phyloP scores from a whole-genome alignment of 2,888 invertebrate species.

The Epinotia nisella region DNA sequence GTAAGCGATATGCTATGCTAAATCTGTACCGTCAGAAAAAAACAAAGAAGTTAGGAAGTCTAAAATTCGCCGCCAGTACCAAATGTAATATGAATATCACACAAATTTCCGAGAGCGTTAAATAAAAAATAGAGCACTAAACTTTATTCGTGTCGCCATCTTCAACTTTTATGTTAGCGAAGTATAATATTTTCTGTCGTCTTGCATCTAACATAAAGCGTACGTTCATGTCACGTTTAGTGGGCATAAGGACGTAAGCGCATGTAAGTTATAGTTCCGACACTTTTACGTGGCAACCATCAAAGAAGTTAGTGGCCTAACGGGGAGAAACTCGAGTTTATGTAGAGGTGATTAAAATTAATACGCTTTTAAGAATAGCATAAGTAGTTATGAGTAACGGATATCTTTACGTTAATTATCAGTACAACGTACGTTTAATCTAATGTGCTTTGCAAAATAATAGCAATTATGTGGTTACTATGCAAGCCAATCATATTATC shows the following conservation, averaged over 20 bases:
- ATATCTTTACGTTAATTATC: neutral
- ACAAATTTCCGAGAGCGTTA: slow-evolving; percentile 5
- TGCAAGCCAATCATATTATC: no score
- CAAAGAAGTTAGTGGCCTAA: slow-evolving; percentile 38
- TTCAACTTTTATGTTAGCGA: slow-evolving; percentile 38
- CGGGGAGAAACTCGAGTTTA: slow-evolving; percentile 18
- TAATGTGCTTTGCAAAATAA: slow-evolving; percentile 4
- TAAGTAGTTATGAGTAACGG: neutral
- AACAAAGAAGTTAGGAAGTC: neutral
- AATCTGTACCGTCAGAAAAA: neutral
- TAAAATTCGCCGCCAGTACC: neutral
- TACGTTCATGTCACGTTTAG: slow-evolving; percentile 34
- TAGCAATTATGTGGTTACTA: neutral
- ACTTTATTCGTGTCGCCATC: slow-evolving; percentile 38
- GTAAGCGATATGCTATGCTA: no score
- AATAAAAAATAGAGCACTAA: slow-evolving; percentile 43
- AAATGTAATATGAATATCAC: slow-evolving; percentile 13
- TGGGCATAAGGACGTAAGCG: slow-evolving; percentile 32
- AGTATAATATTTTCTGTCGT: slow-evolving; percentile 43
- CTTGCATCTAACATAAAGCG: slow-evolving; percentile 41
- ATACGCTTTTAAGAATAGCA: slow-evolving; percentile 4
- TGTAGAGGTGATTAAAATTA: slow-evolving; percentile 28
- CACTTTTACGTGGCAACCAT: slow-evolving; percentile 40
- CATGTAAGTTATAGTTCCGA: slow-evolving; percentile 42
- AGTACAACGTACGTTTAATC: neutral